A percentile compares a stretch with the other conserved stretches of the same genome.
These are phyloP conservation scores for Clusia tigrina DNA, from an alignment of 2,888 invertebrate species.

Conservation along the genomic window DNA sequence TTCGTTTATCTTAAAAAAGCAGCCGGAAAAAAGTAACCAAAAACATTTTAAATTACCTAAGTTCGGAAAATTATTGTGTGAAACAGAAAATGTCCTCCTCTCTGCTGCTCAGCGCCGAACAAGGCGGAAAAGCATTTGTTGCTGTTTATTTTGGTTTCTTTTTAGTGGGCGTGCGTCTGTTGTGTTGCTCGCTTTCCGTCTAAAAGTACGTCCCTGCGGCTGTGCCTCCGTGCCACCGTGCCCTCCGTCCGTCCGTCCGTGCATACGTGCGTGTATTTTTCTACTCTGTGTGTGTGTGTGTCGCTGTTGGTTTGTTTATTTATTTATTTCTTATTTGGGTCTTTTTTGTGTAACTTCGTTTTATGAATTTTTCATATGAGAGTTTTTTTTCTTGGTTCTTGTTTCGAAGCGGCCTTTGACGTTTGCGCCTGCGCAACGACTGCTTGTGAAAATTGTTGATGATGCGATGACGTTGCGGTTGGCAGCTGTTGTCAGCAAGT, in stretches of 20 bases:
- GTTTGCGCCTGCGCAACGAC: constrained; percentile 23
- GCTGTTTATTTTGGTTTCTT: constrained; percentile 4
- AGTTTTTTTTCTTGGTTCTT: not conserved
- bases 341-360: not conserved
- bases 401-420: constrained; percentile 11
- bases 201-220: no score
- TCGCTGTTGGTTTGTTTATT: not conserved
- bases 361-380: no score
- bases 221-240: not conserved
- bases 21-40: not conserved
- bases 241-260: not conserved
- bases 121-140: constrained; percentile 11
- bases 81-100: constrained; percentile 2
- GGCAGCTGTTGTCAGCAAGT: constrained; percentile 58
- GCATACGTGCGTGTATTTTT: not conserved
- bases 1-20: no score
- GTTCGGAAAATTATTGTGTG: not conserved
- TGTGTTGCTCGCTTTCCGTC: no score
- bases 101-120: not conserved
- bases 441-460: constrained; percentile 38
- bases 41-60: not conserved
- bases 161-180: constrained; percentile 6
- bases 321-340: not conserved
- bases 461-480: constrained; percentile 60
- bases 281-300: no score